Percentiles rank a stretch among this genome's conserved stretches.
Evolutionary conservation across 2,797 vertebrate species (phyloP).

Genomic region (Percopsis omiscomaycus): DNA sequence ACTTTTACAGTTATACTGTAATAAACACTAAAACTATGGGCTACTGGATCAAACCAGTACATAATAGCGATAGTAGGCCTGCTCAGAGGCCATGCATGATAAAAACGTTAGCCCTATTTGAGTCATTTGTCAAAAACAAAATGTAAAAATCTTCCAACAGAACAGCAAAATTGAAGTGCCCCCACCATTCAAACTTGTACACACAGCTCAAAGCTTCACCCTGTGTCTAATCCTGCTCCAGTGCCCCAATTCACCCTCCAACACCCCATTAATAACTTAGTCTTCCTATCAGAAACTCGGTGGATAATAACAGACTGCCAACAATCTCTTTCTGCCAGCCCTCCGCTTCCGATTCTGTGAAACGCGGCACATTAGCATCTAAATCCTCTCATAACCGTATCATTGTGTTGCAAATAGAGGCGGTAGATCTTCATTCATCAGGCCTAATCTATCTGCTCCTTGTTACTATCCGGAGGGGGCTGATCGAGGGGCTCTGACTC

Average conservation of each 20-base stretch:
- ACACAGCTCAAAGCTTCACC: constrained; percentile 19
- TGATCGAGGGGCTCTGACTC: constrained; percentile 53
- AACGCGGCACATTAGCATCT: constrained; percentile 69
- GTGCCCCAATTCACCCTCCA: constrained; percentile 67
- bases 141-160: background rate
- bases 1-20: constrained; percentile 41
- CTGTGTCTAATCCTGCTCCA: constrained; percentile 64
- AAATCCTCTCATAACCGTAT: constrained; percentile 66
- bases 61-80: constrained; percentile 21
- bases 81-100: background rate
- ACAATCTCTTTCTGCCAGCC: constrained; percentile 40
- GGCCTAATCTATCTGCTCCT: constrained; percentile 71
- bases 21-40: constrained; percentile 43
- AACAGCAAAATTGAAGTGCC: constrained; percentile 14
- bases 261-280: constrained; percentile 64
- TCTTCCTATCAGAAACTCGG: constrained; percentile 52
- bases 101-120: constrained; percentile 11
- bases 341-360: constrained; percentile 41
- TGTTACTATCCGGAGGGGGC: constrained; percentile 61
- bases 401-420: constrained; percentile 67
- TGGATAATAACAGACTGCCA: constrained; percentile 46
- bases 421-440: constrained; percentile 70
- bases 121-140: background rate
- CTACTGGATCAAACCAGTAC: constrained; percentile 30
- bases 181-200: constrained; percentile 3